Evolutionary conservation across 2,888 invertebrate genomes (phyloP), one percentile per base, ranked within the genome.

Genomic region (Amblyteles armatorius): DNA sequence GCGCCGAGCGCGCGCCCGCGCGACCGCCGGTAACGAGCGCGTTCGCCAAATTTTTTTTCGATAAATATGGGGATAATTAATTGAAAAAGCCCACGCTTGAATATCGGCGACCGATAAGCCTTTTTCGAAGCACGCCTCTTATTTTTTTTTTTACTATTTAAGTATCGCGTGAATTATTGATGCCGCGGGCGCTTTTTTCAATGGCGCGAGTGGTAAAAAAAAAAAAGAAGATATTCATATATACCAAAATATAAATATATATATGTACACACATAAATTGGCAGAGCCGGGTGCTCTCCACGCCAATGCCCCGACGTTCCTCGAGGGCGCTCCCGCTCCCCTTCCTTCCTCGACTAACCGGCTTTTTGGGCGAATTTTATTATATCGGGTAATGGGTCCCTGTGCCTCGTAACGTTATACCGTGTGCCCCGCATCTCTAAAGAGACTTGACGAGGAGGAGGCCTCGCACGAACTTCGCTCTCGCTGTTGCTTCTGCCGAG

Each of bases 351-450:
- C 85, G 86, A 85, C 90, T 90, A 91, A 91, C 91, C 90, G 89
- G 90, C 89, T 89, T 91, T 91, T 91, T 89, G 88, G 86, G 88
- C 88, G 89, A 90, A 88, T 91, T 91, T 91, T 91, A 91, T 90
- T 90, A 91, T 91, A 91, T 91, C 89, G 87, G 86, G 90, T 91
- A 91, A 91, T 89, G 89, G 91, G 90, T 88, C 87, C 86, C 88
- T 86, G 79, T 86, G 84, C 87, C 88, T 90, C 89, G 86, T 88
- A 88, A 87, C 88, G 89, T 89, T 88, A 84, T 73, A 83, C 63
- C 16, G 55, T 79, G 71, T 86, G 87, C 87, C 88, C 85, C 85
- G 88, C 88, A 88, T 90, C 90, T 89, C 88, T 88, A 89, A 91
- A 89, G 88, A 87, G 89, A 88, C 88, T 89, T 79, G 86, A 87